phyloP scores from a whole-genome alignment of 2,113 vertebrate species.

The Oncorhynchus keta region DNA sequence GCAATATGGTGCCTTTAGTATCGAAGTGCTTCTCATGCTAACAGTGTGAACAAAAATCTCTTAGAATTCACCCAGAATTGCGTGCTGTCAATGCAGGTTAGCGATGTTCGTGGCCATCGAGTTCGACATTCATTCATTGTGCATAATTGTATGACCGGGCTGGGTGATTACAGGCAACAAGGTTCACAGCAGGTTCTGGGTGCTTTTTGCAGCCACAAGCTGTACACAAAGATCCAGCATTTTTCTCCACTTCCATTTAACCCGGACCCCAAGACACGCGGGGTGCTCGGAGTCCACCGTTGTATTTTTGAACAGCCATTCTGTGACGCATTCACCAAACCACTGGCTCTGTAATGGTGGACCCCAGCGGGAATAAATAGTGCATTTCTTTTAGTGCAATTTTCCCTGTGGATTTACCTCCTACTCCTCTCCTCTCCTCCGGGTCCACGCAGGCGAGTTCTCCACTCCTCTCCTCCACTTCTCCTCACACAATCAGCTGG shows the following conservation, averaged over 20 bases:
- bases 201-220: neutral
- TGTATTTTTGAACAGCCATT: slow-evolving; percentile 43
- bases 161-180: slow-evolving; percentile 38
- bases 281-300: neutral
- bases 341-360: slow-evolving; percentile 48
- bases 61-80: slow-evolving; percentile 7
- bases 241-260: slow-evolving; percentile 23
- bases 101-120: neutral
- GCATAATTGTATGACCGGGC: slow-evolving; percentile 16
- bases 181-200: slow-evolving; percentile 23
- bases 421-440: neutral
- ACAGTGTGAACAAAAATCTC: neutral
- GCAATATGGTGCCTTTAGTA: neutral
- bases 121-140: slow-evolving; percentile 17
- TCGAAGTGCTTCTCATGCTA: neutral
- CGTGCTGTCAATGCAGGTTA: slow-evolving; percentile 4
- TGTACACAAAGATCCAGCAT: slow-evolving; percentile 13
- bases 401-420: slow-evolving; percentile 40
- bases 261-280: slow-evolving; percentile 15
- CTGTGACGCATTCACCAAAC: slow-evolving; percentile 42
- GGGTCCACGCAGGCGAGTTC: no score
- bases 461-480: neutral
- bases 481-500: neutral
- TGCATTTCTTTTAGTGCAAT: slow-evolving; percentile 58
- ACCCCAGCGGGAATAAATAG: slow-evolving; percentile 62